Percentiles rank a stretch among this genome's conserved stretches.
phyloP scores from a whole-genome alignment of 2,888 invertebrate species.

The Iphiclides podalirius region DNA sequence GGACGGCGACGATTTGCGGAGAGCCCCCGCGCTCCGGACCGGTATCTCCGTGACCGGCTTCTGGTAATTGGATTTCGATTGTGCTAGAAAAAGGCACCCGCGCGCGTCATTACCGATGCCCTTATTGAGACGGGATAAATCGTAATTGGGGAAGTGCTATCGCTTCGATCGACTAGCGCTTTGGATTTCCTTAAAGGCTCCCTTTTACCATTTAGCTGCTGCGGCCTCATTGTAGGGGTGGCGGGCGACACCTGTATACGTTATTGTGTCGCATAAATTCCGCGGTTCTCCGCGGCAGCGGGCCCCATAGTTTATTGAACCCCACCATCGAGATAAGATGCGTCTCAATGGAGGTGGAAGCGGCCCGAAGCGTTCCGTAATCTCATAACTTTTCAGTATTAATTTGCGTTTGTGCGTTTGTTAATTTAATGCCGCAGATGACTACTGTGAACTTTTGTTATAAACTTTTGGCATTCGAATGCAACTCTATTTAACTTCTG shows the following conservation, averaged over 20 bases:
- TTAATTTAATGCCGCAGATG: constrained; percentile 54
- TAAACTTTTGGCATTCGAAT: too few species aligned
- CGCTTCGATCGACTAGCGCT: constrained; percentile 62
- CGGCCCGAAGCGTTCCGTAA: constrained; percentile 41
- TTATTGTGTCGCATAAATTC: constrained; percentile 76
- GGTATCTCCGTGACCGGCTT: constrained; percentile 66
- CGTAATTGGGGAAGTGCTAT: constrained; percentile 71
- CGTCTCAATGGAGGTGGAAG: constrained; percentile 53
- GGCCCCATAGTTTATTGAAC: constrained; percentile 71
- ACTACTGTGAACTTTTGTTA: too few species aligned
- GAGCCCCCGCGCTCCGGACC: constrained; percentile 52
- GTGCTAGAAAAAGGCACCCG: constrained; percentile 60
- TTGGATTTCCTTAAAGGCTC: constrained; percentile 53
- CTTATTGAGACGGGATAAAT: constrained; percentile 70
- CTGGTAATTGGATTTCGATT: constrained; percentile 78
- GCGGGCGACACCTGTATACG: constrained; percentile 75
- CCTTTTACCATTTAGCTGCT: constrained; percentile 63
- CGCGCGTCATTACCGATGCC: constrained; percentile 72
- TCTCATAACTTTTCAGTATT: constrained; percentile 56
- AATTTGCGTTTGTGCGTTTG: constrained; percentile 60
- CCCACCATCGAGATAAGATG: constrained; percentile 59
- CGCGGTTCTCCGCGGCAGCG: constrained; percentile 56
- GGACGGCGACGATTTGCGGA: constrained; percentile 69
- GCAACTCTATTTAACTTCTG: too few species aligned
- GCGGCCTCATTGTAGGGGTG: constrained; percentile 66